These are phyloP conservation scores for Netelia virgata DNA, from an alignment of 2,888 invertebrate species.

Conservation along the genomic window DNA sequence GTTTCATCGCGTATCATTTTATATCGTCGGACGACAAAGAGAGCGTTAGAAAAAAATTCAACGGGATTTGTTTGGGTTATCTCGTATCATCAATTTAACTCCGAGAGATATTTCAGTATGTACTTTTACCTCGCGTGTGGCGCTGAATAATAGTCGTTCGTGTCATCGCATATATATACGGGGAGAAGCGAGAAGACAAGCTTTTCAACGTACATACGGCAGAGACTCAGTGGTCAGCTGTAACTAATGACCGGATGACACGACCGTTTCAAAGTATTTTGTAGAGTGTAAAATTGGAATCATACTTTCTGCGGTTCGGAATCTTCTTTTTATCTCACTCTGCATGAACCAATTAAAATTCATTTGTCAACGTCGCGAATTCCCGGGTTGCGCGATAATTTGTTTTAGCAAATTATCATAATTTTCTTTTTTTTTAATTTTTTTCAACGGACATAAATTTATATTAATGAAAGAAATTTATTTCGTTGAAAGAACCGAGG, in stretches of 20 bases:
- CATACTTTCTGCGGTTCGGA: neutral
- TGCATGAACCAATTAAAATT: too few relatives aligned
- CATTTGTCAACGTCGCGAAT: too few relatives aligned
- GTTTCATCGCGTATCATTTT: neutral
- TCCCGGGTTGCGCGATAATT: too few relatives aligned
- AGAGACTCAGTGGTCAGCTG: conserved; percentile 19
- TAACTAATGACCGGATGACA: conserved; percentile 37
- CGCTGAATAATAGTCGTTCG: conserved; percentile 42
- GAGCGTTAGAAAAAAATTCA: neutral
- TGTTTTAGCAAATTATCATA: too few relatives aligned
- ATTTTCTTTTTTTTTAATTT: too few relatives aligned
- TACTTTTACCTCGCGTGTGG: conserved; percentile 38
- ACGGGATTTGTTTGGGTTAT: neutral
- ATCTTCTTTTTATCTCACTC: neutral
- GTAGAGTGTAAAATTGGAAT: conserved; percentile 14
- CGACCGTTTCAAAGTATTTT: conserved; percentile 37
- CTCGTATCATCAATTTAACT: conserved; percentile 42
- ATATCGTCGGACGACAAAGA: conserved; percentile 2
- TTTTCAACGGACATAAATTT: too few relatives aligned
- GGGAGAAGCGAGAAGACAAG: neutral
- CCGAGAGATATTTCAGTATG: conserved; percentile 43
- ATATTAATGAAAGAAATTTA: too few relatives aligned
- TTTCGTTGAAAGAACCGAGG: neutral
- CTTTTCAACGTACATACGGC: neutral
- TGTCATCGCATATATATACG: conserved; percentile 24